Base-by-base conservation (phyloP, 2,113 vertebrate genomes). In the Pelecanus crispus region DNA sequence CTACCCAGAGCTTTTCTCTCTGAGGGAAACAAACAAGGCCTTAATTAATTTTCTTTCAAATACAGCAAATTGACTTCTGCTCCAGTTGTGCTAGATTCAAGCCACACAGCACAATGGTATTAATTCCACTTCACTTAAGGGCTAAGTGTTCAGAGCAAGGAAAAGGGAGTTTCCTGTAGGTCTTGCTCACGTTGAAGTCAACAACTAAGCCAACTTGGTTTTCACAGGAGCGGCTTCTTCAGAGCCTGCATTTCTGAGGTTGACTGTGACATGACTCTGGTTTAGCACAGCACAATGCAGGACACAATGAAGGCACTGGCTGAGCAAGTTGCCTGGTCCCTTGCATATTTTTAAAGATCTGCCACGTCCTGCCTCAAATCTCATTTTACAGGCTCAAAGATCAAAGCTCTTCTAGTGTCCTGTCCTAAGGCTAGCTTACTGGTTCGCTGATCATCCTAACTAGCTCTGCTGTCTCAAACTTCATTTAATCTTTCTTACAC, bases 21-120 rank as follows among this genome's bases (percentile, higher is more conserved):
- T 58, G 81, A 93, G 95, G 95, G 63, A 94, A 92, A 82, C 71
- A 94, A 96, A 94, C 0, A 68, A 96, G 95, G 90, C 85, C 63
- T 96, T 97, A 96, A 97, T 97, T 97, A 96, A 96, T 97, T 95
- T 97, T 95, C 90, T 94, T 94, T 96, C 92, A 90, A 96, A 96
- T 88, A 96, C 79, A 96, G 95, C 93, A 97, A 96, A 96, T 96
- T 97, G 95, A 96, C 95, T 97, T 96, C 95, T 96, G 95, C 93
- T 93, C 90, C 88, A 94, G 74, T 96, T 96, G 93, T 96, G 90
- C 74, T 94, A 96, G 81, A 94, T 94, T 94, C 66, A 92, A 96
- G 94, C 93, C 90, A 75, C 90, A 92, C 63, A 92, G 85, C 88
- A 95, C 94, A 94, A 50, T 80, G 92, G 79, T 86, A 92, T 94